phyloP scores from a whole-genome alignment of 1,140 invertebrate genomes.

The Sarcophaga peregrina region DNA sequence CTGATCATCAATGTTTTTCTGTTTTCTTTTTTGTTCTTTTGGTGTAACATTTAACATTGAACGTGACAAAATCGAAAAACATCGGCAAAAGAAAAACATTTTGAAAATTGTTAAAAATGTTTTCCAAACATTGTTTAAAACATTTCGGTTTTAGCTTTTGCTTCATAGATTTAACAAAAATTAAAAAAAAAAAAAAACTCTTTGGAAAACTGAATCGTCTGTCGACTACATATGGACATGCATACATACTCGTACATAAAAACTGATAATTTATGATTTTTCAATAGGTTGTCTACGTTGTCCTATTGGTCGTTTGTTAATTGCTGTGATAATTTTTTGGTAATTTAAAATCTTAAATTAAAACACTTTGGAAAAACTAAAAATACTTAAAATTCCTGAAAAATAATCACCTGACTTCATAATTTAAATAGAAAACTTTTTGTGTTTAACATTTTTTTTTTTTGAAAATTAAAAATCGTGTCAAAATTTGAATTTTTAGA shows the following conservation, averaged over 20 bases:
- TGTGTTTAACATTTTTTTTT: too few species aligned
- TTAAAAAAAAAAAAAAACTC: neutral
- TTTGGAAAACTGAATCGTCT: neutral
- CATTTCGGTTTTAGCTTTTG: neutral
- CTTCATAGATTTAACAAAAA: neutral
- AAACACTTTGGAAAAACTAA: neutral
- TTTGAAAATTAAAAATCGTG: neutral
- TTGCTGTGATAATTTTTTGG: neutral
- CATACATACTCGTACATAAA: neutral
- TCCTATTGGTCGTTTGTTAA: neutral
- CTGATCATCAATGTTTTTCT: slow-evolving; percentile 42
- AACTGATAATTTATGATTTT: slow-evolving; percentile 16
- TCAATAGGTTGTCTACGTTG: neutral
- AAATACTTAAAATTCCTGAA: neutral
- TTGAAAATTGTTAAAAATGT: slow-evolving; percentile 16
- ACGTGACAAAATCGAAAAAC: slow-evolving; percentile 47
- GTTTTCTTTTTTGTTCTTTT: too few species aligned
- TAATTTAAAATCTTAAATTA: neutral
- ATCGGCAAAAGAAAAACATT: slow-evolving; percentile 21
- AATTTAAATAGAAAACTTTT: neutral
- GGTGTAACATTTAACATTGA: slow-evolving; percentile 43
- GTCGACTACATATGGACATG: neutral
- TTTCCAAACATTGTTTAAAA: slow-evolving; percentile 5
- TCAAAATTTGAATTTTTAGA: neutral
- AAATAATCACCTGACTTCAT: neutral